phyloP scores from a whole-genome alignment of 2,797 vertebrate species.

The Xiphophorus birchmanni region DNA sequence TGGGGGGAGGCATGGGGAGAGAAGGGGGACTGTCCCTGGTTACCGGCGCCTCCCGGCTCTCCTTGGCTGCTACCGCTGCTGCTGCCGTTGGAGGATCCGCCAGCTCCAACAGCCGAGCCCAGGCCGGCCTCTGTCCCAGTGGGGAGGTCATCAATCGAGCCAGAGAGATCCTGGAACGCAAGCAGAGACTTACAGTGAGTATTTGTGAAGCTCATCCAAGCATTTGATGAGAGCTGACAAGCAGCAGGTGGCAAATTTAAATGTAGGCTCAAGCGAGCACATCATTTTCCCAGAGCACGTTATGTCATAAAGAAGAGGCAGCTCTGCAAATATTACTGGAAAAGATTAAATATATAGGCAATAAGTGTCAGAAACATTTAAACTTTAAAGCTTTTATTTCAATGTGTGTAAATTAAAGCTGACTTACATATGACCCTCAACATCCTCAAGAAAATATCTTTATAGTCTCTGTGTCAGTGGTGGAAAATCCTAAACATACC shows the following conservation, averaged over 20 bases:
- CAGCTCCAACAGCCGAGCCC: constrained; percentile 86
- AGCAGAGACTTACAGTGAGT: constrained; percentile 42
- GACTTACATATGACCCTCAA: constrained; percentile 20
- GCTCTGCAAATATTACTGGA: constrained; percentile 5
- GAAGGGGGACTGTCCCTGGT: constrained; percentile 93
- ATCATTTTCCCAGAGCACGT: constrained; percentile 19
- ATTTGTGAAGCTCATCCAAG: constrained; percentile 44
- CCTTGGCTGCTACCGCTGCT: constrained; percentile 84
- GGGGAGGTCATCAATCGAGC: constrained; percentile 95
- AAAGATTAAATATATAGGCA: constrained; percentile 18
- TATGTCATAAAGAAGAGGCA: constrained; percentile 12
- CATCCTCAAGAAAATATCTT: constrained; percentile 13
- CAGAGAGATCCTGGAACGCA: constrained; percentile 90
- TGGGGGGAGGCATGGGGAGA: constrained; percentile 92
- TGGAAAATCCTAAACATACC: constrained; percentile 39
- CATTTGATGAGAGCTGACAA: constrained; percentile 48
- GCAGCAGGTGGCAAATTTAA: constrained; percentile 45
- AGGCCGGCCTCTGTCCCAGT: constrained; percentile 91
- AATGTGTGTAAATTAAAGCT: not conserved
- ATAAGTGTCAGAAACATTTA: not conserved
- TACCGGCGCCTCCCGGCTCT: constrained; percentile 83
- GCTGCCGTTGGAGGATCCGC: constrained; percentile 83
- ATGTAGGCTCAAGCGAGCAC: constrained; percentile 31
- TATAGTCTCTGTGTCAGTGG: constrained; percentile 21
- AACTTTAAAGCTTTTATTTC: constrained; percentile 5